Evolutionary conservation across 2,797 vertebrate species (phyloP).

Genomic region (Neosilurus hyrtlii): DNA sequence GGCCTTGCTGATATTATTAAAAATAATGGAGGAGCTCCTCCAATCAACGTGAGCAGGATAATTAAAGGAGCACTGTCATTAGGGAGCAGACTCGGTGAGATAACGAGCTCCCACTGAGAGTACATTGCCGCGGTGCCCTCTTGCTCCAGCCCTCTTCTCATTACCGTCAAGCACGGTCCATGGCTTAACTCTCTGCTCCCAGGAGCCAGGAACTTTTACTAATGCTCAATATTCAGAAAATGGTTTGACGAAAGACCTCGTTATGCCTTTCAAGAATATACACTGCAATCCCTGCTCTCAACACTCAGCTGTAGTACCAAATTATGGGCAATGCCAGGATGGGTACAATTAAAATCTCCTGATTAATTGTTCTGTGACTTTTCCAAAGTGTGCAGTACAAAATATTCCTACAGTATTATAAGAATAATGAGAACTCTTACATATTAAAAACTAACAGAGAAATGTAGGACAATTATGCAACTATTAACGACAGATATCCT

Average conservation of each 20-base stretch:
- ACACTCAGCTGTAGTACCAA: constrained; percentile 12
- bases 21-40: constrained; percentile 64
- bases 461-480: not conserved
- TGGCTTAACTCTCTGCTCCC: constrained; percentile 26
- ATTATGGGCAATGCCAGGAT: not conserved
- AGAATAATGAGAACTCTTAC: not conserved
- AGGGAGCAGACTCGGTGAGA: constrained; percentile 61
- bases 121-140: constrained; percentile 51
- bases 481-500: not conserved
- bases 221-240: constrained; percentile 37
- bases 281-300: constrained; percentile 9
- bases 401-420: not conserved
- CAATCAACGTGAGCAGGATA: constrained; percentile 63
- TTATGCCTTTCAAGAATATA: constrained; percentile 38
- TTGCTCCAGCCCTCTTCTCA: constrained; percentile 46
- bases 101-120: constrained; percentile 64
- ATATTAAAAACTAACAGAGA: not conserved
- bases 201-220: constrained; percentile 41
- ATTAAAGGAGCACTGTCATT: constrained; percentile 69
- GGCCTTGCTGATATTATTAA: constrained; percentile 66
- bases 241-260: constrained; percentile 28
- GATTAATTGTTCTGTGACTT: not conserved
- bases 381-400: not conserved
- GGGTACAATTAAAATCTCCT: constrained; percentile 8
- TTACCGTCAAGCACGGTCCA: constrained; percentile 39